Conservation (phyloP, 2,888 invertebrate species). For the Rhamnusium bicolor region DNA sequence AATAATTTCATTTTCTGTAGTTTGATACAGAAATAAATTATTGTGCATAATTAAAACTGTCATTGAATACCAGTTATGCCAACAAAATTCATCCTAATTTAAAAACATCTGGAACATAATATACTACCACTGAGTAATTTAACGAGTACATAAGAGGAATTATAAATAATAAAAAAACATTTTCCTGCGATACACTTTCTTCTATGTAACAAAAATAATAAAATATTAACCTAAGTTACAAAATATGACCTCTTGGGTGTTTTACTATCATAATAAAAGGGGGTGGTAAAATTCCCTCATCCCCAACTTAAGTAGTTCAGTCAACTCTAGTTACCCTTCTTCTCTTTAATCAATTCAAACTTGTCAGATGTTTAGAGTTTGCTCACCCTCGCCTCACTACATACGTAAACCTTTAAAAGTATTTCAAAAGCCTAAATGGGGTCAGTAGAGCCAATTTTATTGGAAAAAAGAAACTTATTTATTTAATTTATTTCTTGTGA, state of each 20-base stretch:
- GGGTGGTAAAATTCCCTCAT: conserved; percentile 12
- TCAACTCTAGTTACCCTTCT: conserved; percentile 16
- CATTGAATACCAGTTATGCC: too few relatives aligned
- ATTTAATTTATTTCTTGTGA: conserved; percentile 11
- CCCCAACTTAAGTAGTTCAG: conserved; percentile 9
- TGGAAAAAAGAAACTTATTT: conserved; percentile 12
- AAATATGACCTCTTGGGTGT: neutral
- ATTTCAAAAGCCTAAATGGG: conserved; percentile 6
- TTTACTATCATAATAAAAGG: conserved; percentile 6
- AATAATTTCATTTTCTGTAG: too few relatives aligned
- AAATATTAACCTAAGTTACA: neutral
- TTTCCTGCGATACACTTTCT: neutral
- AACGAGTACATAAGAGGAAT: too few relatives aligned
- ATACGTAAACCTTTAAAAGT: neutral
- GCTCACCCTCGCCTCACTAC: conserved; percentile 10
- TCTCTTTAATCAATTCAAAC: conserved; percentile 22
- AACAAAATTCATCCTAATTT: too few relatives aligned
- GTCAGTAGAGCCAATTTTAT: conserved; percentile 6
- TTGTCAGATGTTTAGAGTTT: conserved; percentile 16
- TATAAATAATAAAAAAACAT: too few relatives aligned
- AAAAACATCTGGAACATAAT: too few relatives aligned
- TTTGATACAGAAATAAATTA: too few relatives aligned
- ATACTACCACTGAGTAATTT: too few relatives aligned
- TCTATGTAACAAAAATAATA: neutral
- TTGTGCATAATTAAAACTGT: too few relatives aligned